Conservation (phyloP, 2,113 vertebrate species). For the Elachura formosa region DNA sequence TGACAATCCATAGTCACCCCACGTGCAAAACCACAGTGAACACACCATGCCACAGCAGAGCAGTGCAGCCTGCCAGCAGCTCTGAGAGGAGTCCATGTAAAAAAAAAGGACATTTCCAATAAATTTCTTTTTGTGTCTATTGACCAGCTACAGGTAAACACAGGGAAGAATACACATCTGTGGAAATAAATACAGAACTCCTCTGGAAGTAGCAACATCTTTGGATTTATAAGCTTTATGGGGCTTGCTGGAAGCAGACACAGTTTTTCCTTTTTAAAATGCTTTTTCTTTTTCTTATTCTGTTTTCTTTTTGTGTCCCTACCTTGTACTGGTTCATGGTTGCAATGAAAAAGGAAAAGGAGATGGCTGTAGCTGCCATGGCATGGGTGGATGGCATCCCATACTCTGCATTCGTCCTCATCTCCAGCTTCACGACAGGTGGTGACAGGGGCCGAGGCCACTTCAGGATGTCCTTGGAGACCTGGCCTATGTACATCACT, state of each 20-base stretch:
- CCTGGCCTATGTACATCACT: constrained; percentile 95
- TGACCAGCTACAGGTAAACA: neutral
- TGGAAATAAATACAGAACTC: neutral
- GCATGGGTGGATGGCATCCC: constrained; percentile 96
- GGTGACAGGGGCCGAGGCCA: constrained; percentile 88
- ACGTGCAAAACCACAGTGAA: rapidly evolving
- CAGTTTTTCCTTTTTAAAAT: rapidly evolving
- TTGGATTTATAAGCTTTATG: neutral
- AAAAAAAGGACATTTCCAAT: neutral
- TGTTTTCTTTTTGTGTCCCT: neutral
- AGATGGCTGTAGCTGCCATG: constrained; percentile 91
- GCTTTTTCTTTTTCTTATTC: neutral
- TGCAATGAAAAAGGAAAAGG: constrained; percentile 84
- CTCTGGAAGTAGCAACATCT: neutral
- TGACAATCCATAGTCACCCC: rapidly evolving
- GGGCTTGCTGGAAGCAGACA: neutral
- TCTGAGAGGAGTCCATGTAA: rapidly evolving
- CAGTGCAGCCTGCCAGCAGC: neutral
- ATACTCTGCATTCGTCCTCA: constrained; percentile 80
- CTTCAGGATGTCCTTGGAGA: constrained; percentile 91
- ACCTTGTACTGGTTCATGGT: constrained; percentile 86
- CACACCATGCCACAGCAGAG: neutral
- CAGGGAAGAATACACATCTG: neutral
- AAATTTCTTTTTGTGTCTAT: neutral
- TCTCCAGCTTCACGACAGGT: constrained; percentile 90